phyloP scores from a whole-genome alignment of 2,113 vertebrate genomes.

The Rhabdomys dilectus region DNA sequence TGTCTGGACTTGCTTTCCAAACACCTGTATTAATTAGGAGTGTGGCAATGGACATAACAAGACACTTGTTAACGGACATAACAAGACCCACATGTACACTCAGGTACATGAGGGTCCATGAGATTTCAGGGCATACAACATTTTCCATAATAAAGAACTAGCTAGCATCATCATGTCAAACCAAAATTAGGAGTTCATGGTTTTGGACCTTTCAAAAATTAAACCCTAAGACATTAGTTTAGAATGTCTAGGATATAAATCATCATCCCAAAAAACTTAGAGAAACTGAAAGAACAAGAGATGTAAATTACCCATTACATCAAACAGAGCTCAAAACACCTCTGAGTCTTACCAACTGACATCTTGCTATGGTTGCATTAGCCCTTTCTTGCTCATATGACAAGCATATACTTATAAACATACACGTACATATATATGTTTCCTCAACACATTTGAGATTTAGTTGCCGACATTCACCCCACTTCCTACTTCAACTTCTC shows the following conservation, averaged over 20 bases:
- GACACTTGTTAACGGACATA: background rate
- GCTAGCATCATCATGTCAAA: background rate
- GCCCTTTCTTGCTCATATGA: background rate
- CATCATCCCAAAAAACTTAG: background rate
- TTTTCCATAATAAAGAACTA: background rate
- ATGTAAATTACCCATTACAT: too few species aligned
- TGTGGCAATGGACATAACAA: background rate
- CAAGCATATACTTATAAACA: background rate
- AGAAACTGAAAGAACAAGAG: conserved; percentile 8
- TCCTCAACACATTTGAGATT: conserved; percentile 1
- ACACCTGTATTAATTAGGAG: background rate
- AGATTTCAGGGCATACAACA: background rate
- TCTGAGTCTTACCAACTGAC: conserved; percentile 26
- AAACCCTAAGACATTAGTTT: background rate
- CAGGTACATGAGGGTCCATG: background rate
- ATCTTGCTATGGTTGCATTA: background rate
- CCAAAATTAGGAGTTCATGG: background rate
- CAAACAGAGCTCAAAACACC: too few species aligned
- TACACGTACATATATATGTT: background rate
- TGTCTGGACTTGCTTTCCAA: conserved; percentile 40
- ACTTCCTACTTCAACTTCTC: background rate
- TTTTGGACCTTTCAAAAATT: conserved; percentile 6
- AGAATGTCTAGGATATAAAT: background rate
- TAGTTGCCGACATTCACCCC: background rate
- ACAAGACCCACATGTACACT: background rate